Evolutionary conservation across 1,140 invertebrate species (phyloP), one percentile per base, ranked within the genome.

Genomic region (Eumaeus atala): DNA sequence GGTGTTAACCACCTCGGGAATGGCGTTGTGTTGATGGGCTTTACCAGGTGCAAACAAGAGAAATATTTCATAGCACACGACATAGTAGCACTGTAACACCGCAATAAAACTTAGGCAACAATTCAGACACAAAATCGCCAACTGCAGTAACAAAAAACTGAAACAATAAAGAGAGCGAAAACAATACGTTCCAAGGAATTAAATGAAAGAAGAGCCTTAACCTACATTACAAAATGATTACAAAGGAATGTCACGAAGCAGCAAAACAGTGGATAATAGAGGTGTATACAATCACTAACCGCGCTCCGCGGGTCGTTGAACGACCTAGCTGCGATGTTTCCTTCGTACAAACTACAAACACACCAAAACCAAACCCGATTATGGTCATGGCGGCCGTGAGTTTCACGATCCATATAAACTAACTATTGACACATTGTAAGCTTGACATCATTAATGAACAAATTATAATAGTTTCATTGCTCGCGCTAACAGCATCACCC

Each of bases 161-260:
- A 60, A 54, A 34, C 47, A 54, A 48, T 33, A 38, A 54, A 54
- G 47, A 57, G 55, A 48, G 38, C 54, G 48, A 59, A 58, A 54
- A 60, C 58, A 60, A 60, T 64, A 64, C 62, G 17, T 56, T 62
- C 34, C 36, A 59, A 56, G 56, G 56, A 51, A 52, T 60, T 56
- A 51, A 49, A 54, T 48, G 51, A 60, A 57, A 59, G 54, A 60
- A 56, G 48, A 64, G 66, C 83, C 80, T 86, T 81, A 82, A 83
- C 83, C 80, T 60, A 83, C 70, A 83, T 84, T 77, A 66, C 56
- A 60, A 59, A 70, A 75, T 75, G 72, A 78, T 86, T 78, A 82
- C 73, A 75, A 76, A 78, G 83, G 83, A 77, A 83, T 84, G 83
- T 84, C 80, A 79, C 79, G 79, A 81, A 78, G 71, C 69, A 72